Percentiles rank a stretch among this genome's conserved stretches.
Evolutionary conservation across 1,140 invertebrate genomes (phyloP).

Genomic region (Stegodyphus mimosarum): DNA sequence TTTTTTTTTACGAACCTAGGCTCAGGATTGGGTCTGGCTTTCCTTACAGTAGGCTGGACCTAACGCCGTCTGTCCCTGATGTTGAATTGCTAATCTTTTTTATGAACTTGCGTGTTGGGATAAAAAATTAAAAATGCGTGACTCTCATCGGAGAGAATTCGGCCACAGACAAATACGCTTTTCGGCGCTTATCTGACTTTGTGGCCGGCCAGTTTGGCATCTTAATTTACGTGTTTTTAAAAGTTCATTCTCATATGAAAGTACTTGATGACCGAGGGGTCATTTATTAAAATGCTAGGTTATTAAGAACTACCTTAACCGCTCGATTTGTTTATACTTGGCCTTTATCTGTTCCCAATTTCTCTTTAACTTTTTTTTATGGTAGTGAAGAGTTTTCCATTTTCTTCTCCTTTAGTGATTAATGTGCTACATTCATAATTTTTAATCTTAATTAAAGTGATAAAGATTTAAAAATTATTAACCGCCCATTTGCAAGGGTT

Average conservation of each 20-base stretch:
- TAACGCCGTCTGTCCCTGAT: background rate
- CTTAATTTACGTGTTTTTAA: constrained; percentile 38
- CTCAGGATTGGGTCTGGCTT: constrained; percentile 1
- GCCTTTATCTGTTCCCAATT: too few relatives aligned
- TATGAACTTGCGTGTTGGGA: constrained; percentile 14
- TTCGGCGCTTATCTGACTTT: too few relatives aligned
- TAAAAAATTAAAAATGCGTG: constrained; percentile 52
- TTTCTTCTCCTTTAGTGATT: too few relatives aligned
- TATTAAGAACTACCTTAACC: background rate
- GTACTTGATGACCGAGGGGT: background rate
- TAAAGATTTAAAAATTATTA: too few relatives aligned
- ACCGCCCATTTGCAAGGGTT: too few relatives aligned
- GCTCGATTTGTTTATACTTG: too few relatives aligned
- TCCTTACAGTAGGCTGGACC: background rate
- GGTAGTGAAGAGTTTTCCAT: too few relatives aligned
- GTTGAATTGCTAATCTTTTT: constrained; percentile 41
- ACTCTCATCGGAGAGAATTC: background rate
- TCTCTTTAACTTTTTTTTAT: too few relatives aligned
- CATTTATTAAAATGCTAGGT: constrained; percentile 26
- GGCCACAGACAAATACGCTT: too few relatives aligned
- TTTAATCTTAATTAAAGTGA: too few relatives aligned
- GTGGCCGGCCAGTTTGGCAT: constrained; percentile 12
- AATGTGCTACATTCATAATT: too few relatives aligned
- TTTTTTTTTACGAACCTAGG: background rate
- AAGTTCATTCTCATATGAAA: background rate